Evolutionary conservation across 2,797 vertebrate genomes (phyloP), one percentile per base, ranked within the genome.

Genomic region (Lepidocolaptes lacrymiger): DNA sequence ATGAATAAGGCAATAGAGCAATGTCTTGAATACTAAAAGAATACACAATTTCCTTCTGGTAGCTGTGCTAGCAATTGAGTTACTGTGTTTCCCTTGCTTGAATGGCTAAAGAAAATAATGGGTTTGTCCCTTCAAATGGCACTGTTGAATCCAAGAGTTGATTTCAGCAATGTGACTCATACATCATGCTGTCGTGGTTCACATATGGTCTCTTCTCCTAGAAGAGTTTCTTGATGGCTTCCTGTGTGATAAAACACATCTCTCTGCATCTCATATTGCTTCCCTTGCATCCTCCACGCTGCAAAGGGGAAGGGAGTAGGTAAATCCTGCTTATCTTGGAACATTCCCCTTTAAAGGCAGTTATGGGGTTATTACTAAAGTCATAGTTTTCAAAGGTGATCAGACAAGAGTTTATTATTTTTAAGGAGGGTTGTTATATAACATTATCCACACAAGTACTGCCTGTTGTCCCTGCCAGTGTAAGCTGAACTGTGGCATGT

Each of bases 11-110:
- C 68, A 87, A 71, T 78, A 79, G 68, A 95, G 62, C 76, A 84
- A 78, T 73, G 90, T 83, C 88, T 79, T 91, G 95, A 96, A 97
- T 96, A 91, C 80, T 95, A 87, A 96, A 83, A 96, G 84, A 86
- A 74, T 72, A 39, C 43, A 88, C 49, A 48, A 49, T 91, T 92
- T 94, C 54, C 69, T 95, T 63, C 89, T 90, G 78, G 92, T 88
- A 71, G 73, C 91, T 85, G 68, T 85, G 89, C 80, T 92, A 62
- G 85, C 85, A 93, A 41, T 80, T 80, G 71, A 95, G 78, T 91
- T 54, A 63, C 49, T 58, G 39, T 49, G 68, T 54, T 93, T 93
- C 87, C 49, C 36, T 58, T 96, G 81, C 94, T 91, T 89, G 88
- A 93, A 94, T 63, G 76, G 91, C 78, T 93, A 74, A 94, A 87